Evolutionary conservation across 37 sponge, comb jelly and placozoan species (phyloP).

Genomic region (Ianthella basta): DNA sequence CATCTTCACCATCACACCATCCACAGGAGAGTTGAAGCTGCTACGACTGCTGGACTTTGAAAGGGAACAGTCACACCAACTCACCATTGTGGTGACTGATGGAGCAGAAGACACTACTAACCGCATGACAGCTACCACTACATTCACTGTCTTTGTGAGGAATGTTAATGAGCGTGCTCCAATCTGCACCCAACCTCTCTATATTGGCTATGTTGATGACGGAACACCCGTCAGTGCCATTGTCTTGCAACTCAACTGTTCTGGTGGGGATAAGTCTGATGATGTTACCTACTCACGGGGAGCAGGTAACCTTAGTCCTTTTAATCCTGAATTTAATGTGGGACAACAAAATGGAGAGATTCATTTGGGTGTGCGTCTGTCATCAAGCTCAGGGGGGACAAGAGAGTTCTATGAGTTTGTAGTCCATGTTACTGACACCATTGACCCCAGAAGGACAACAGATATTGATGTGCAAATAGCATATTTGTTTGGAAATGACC

Average conservation of each 20-base stretch:
- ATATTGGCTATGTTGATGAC: slow-evolving; percentile 41
- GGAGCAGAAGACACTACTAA: slow-evolving; percentile 46
- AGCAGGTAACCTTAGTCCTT: background rate
- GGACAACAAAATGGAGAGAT: background rate
- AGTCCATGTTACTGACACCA: slow-evolving; percentile 48
- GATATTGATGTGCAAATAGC: slow-evolving; percentile 29
- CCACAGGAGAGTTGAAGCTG: slow-evolving; percentile 6
- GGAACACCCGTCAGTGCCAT: slow-evolving; percentile 4
- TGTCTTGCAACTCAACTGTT: slow-evolving; percentile 46
- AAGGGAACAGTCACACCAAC: slow-evolving; percentile 4
- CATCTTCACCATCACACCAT: slow-evolving; percentile 28
- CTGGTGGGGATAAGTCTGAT: slow-evolving; percentile 53
- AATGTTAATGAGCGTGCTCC: slow-evolving; percentile 66
- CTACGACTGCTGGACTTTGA: slow-evolving; percentile 26
- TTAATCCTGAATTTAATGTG: background rate
- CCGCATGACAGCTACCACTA: slow-evolving; percentile 42
- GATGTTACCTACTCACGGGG: slow-evolving; percentile 2
- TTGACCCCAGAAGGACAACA: slow-evolving; percentile 19
- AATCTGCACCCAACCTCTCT: slow-evolving; percentile 48
- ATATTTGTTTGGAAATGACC: slow-evolving; percentile 54
- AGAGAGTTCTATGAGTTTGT: slow-evolving; percentile 37
- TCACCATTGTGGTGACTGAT: slow-evolving; percentile 64
- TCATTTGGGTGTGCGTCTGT: too few species aligned
- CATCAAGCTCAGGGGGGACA: slow-evolving; percentile 8
- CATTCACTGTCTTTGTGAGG: slow-evolving; percentile 52